Evolutionary conservation across 2,797 vertebrate species (phyloP).

Genomic region (Sardinella longiceps): DNA sequence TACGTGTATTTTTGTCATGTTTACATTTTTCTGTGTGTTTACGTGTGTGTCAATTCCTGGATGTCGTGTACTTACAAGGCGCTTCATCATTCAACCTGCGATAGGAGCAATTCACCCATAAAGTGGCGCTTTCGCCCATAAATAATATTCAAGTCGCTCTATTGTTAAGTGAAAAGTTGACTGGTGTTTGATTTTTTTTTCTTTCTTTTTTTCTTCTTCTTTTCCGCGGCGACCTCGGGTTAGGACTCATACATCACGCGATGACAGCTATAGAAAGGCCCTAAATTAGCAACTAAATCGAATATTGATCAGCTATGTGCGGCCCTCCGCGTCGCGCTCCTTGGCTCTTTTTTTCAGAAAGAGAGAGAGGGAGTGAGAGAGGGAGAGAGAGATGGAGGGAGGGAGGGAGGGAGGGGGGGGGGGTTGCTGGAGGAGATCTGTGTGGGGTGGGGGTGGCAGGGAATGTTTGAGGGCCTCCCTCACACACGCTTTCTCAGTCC

Average conservation of each 20-base stretch:
- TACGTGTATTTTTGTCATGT: slow-evolving; percentile 55
- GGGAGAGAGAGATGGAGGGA: slow-evolving; percentile 60
- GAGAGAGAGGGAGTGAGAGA: slow-evolving; percentile 55
- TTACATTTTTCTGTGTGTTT: slow-evolving; percentile 67
- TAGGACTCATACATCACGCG: slow-evolving; percentile 98
- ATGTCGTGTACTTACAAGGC: slow-evolving; percentile 75
- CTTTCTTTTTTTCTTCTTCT: slow-evolving; percentile 73
- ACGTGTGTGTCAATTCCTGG: slow-evolving; percentile 68
- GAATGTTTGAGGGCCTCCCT: slow-evolving; percentile 55
- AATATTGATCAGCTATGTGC: slow-evolving; percentile 96
- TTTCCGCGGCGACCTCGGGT: slow-evolving; percentile 89
- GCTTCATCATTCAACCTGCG: slow-evolving; percentile 76
- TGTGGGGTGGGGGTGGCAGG: slow-evolving; percentile 58
- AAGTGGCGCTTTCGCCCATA: slow-evolving; percentile 84
- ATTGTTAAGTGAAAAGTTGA: slow-evolving; percentile 91
- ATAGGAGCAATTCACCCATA: slow-evolving; percentile 81
- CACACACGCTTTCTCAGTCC: slow-evolving; percentile 53
- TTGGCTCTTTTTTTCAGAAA: slow-evolving; percentile 71
- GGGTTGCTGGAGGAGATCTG: slow-evolving; percentile 59
- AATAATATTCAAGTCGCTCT: slow-evolving; percentile 88
- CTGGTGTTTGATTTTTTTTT: slow-evolving; percentile 86
- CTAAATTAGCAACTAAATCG: slow-evolving; percentile 99
- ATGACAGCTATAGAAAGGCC: slow-evolving; percentile 98
- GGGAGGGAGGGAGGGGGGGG: slow-evolving; percentile 63
- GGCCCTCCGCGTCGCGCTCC: slow-evolving; percentile 86